phyloP scores from a whole-genome alignment of 2,113 vertebrate species.

The Colossoma macropomum region DNA sequence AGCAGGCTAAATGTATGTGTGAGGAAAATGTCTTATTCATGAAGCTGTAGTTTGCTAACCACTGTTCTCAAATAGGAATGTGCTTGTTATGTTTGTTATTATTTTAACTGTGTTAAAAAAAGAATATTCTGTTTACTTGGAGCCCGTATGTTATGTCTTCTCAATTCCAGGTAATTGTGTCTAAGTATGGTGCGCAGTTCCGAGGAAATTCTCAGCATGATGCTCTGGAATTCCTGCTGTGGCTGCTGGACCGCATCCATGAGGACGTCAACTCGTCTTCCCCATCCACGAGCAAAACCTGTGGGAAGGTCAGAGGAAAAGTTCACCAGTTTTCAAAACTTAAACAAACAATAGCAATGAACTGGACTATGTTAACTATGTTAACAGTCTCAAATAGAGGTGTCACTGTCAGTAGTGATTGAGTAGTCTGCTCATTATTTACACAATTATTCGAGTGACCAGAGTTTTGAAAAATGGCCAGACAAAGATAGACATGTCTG shows the following conservation, averaged over 20 bases:
- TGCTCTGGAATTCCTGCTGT: slow-evolving; percentile 95
- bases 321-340: neutral
- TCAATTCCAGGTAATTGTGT: slow-evolving; percentile 84
- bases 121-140: neutral
- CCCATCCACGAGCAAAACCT: slow-evolving; percentile 62
- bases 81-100: neutral
- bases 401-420: too few relatives aligned
- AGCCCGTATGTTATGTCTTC: slow-evolving; percentile 25
- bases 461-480: too few relatives aligned
- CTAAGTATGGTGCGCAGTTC: slow-evolving; percentile 91
- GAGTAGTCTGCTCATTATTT: too few relatives aligned
- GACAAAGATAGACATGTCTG: too few relatives aligned
- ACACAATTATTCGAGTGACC: too few relatives aligned
- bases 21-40: neutral
- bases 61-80: neutral
- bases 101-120: neutral
- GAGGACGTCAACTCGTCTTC: slow-evolving; percentile 86
- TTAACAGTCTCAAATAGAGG: too few relatives aligned
- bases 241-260: slow-evolving; percentile 91
- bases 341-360: neutral
- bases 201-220: slow-evolving; percentile 94
- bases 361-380: neutral
- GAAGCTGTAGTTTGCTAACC: slow-evolving; percentile 6
- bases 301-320: slow-evolving; percentile 75
- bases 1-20: neutral